Conservation (phyloP, 2,888 invertebrate genomes). For the Vanessa cardui region DNA sequence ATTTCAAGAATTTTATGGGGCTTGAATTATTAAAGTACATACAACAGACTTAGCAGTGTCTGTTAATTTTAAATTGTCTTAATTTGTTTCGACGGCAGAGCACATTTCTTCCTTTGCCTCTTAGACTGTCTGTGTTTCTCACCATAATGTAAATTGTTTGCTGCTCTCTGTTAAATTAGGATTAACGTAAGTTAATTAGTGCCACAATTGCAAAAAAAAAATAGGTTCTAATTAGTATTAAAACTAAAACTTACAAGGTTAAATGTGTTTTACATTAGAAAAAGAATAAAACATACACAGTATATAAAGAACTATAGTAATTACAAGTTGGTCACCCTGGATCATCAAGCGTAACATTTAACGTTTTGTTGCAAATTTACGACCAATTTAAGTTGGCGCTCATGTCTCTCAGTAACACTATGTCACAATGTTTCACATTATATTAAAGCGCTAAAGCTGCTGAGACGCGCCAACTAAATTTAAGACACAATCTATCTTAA, state of each 20-base stretch:
- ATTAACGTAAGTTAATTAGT: neutral
- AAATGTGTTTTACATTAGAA: too few species aligned
- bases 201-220: too few species aligned
- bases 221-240: too few species aligned
- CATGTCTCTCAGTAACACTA: conserved; percentile 41
- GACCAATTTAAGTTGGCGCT: conserved; percentile 40
- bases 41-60: conserved; percentile 60
- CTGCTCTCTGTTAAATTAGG: neutral
- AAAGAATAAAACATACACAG: too few species aligned
- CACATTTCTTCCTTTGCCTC: conserved; percentile 61
- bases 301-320: neutral
- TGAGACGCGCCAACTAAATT: conserved; percentile 28
- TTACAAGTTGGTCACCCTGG: conserved; percentile 11
- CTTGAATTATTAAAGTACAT: conserved; percentile 59
- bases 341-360: conserved; percentile 28
- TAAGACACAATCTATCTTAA: conserved; percentile 18
- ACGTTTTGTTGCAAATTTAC: conserved; percentile 35
- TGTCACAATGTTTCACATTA: conserved; percentile 41
- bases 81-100: conserved; percentile 67
- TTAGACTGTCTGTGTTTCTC: conserved; percentile 4
- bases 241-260: too few species aligned
- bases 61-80: conserved; percentile 78
- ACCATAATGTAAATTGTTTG: neutral
- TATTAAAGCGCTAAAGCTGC: conserved; percentile 39
- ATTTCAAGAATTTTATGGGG: conserved; percentile 57